A percentile compares a stretch with the other conserved stretches of the same genome.
These are phyloP conservation scores for Steromphala cineraria DNA, from an alignment of 2,888 invertebrate species.

Conservation along the genomic window DNA sequence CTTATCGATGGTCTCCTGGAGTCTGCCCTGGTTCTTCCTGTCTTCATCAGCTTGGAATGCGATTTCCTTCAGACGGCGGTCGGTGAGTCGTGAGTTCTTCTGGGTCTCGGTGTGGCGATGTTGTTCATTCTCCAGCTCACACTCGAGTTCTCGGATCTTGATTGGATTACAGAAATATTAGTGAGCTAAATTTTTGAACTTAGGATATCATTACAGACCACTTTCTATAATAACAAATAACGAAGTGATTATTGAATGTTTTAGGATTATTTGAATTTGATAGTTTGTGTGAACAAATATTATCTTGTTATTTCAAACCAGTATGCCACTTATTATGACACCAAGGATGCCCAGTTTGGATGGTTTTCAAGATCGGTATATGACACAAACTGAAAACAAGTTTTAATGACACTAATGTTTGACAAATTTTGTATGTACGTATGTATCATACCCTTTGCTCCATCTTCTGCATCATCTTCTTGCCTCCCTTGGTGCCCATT, in stretches of 20 bases:
- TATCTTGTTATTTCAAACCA: too few relatives aligned
- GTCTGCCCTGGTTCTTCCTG: constrained; percentile 99
- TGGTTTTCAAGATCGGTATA: too few relatives aligned
- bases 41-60: constrained; percentile 88
- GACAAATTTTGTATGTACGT: not conserved
- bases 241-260: too few relatives aligned
- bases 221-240: too few relatives aligned
- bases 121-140: constrained; percentile 97
- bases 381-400: too few relatives aligned
- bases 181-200: too few relatives aligned
- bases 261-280: too few relatives aligned
- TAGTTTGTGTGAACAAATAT: too few relatives aligned
- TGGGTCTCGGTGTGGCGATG: constrained; percentile 97
- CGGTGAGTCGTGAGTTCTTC: constrained; percentile 97
- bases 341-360: too few relatives aligned
- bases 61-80: constrained; percentile 95
- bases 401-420: not conserved
- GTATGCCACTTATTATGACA: too few relatives aligned
- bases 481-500: constrained; percentile 98
- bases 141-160: constrained; percentile 63
- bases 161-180: too few relatives aligned
- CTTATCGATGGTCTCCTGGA: constrained; percentile 99
- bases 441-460: constrained; percentile 82
- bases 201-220: too few relatives aligned
- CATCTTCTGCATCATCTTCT: constrained; percentile 98